phyloP scores from a whole-genome alignment of 2,113 vertebrate genomes.

The Paralichthys olivaceus region DNA sequence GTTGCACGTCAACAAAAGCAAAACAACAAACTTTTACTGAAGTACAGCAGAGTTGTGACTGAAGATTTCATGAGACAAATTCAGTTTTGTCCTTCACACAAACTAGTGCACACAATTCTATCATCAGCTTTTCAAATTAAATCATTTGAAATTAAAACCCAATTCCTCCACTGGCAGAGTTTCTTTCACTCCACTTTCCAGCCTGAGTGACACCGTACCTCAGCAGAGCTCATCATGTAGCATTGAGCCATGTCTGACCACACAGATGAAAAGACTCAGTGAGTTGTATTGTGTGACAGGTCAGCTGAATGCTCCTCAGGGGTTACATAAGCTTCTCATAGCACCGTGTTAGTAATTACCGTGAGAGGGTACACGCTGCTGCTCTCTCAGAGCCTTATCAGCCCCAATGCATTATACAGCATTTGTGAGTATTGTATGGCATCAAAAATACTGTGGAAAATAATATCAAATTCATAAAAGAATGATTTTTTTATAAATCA shows the following conservation, averaged over 20 bases:
- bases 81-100: background rate
- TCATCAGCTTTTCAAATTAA: background rate
- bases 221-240: background rate
- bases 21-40: background rate
- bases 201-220: background rate
- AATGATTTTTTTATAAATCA: too few relatives aligned
- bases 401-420: conserved; percentile 44
- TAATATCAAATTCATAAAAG: background rate
- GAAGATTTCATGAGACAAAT: background rate
- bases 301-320: conserved; percentile 46
- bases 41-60: background rate
- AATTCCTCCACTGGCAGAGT: background rate
- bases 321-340: conserved; percentile 62
- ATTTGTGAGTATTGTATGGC: conserved; percentile 1
- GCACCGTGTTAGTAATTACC: conserved; percentile 66
- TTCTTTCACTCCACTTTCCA: background rate
- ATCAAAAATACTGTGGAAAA: background rate
- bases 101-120: background rate
- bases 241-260: conserved; percentile 3
- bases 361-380: conserved; percentile 66
- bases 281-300: conserved; percentile 39
- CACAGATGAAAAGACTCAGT: conserved; percentile 29
- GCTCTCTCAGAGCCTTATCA: conserved; percentile 69
- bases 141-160: background rate
- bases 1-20: conserved; percentile 4